Evolutionary conservation across 2,888 invertebrate species (phyloP).

Genomic region (Callyntrura guangdongensis): DNA sequence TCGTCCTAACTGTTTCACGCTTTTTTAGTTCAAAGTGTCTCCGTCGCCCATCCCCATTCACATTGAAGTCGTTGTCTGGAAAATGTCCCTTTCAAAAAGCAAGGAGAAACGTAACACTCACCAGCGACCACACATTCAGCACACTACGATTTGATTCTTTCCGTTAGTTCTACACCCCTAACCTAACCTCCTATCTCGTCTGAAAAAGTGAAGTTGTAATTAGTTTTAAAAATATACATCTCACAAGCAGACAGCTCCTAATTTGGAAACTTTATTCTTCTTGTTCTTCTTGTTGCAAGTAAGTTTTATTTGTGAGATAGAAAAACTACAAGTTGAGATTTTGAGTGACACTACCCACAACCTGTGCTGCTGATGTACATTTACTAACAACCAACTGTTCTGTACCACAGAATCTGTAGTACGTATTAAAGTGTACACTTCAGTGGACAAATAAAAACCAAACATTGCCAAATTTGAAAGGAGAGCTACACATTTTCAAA

Average conservation of each 20-base stretch:
- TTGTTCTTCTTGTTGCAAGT: too few relatives aligned
- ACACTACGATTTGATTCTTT: neutral
- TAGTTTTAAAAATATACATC: neutral
- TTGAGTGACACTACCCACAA: slow-evolving; percentile 11
- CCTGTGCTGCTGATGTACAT: neutral
- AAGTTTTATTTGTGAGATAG: neutral
- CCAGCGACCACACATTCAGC: neutral
- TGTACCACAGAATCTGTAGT: too few relatives aligned
- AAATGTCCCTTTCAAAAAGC: neutral
- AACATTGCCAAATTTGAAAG: neutral
- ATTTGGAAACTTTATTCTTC: neutral
- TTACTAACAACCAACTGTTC: neutral
- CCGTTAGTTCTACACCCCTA: neutral
- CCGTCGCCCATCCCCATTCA: neutral
- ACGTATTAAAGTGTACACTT: neutral
- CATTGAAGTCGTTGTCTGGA: neutral
- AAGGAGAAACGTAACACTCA: neutral
- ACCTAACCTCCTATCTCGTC: neutral
- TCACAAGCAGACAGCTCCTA: neutral
- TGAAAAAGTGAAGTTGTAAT: neutral
- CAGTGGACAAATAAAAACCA: neutral
- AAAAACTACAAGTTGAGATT: neutral
- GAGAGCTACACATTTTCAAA: neutral
- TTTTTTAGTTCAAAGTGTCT: neutral
- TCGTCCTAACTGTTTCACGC: neutral